Evolutionary conservation across 1,140 invertebrate species (phyloP), one percentile per base, ranked within the genome.

Genomic region (Nephila pilipes): DNA sequence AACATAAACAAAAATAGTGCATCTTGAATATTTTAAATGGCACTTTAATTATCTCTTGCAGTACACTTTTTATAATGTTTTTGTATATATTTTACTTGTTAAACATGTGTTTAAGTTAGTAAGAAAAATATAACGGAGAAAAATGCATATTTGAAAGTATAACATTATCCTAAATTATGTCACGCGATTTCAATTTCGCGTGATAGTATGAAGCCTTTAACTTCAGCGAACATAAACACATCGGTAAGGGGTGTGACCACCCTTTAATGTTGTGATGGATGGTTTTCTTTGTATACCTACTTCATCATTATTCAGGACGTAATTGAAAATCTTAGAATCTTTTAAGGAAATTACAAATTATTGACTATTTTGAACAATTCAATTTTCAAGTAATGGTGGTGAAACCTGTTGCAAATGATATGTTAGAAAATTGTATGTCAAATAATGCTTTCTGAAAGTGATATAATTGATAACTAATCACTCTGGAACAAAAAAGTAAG

Each of bases 241-340:
- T 32, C n/a, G 65, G 25, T 25, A 69, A 16, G 65, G 65, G 65
- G 65, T 69, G 65, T 69, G 65, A 69, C 65, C 65, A 69, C 25
- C 32, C 65, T 69, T 25, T 14, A 29, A 69, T 69, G 16, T 69
- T 69, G 8, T 69, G 65, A 69, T 69, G 65, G 29, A 69, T 69
- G 25, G 29, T 16, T 69, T 29, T 69, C 65, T 69, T 69, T 69
- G 65, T 29, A 32, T 29, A 14, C 14, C 65, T 32, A 10, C 65
- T 69, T 4, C 14, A 69, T 69, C 65, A 69, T 69, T 69, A 69
- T 29, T 69, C 65, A 32, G 65, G 65, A 14, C 65, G 18, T 69
- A 69, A 29, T 69, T 69, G 65, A 69, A 69, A 69, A 69, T 69
- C 14, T 69, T 29, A 10, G 25, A 69, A 69, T 32, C 16, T 10